These are phyloP conservation scores for Lycorma delicatula DNA, from an alignment of 1,140 invertebrate genomes.

Conservation along the genomic window DNA sequence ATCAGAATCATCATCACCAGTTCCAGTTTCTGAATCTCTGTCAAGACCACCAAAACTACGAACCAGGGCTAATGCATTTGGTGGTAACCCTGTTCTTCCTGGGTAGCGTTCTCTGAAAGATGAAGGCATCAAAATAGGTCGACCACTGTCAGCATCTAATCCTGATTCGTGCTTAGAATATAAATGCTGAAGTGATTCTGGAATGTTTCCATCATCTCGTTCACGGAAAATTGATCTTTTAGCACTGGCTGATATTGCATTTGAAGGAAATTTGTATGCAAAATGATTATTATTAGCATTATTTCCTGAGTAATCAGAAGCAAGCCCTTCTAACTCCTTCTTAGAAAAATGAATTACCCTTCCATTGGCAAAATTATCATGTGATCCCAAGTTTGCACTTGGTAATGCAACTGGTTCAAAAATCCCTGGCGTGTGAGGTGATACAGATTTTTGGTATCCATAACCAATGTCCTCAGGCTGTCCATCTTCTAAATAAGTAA, in stretches of 20 bases:
- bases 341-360: neutral
- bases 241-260: neutral
- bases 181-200: constrained; percentile 19
- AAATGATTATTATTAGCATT: neutral
- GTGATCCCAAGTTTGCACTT: constrained; percentile 6
- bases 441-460: constrained; percentile 27
- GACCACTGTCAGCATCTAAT: constrained; percentile 12
- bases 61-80: constrained; percentile 19
- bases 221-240: constrained; percentile 28
- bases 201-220: constrained; percentile 16
- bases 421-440: constrained; percentile 13
- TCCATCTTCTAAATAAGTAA: constrained; percentile 21
- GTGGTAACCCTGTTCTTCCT: neutral
- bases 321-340: constrained; percentile 17
- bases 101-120: constrained; percentile 25
- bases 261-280: neutral
- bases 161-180: constrained; percentile 5
- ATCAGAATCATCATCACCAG: constrained; percentile 15
- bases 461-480: constrained; percentile 32
- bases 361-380: neutral
- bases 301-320: constrained; percentile 17
- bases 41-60: constrained; percentile 21
- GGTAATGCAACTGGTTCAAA: constrained; percentile 19
- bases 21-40: constrained; percentile 13
- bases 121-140: constrained; percentile 15